A percentile compares a stretch with the other conserved stretches of the same genome.
Evolutionary conservation across 2,888 invertebrate genomes (phyloP).

Genomic region (Arge pagana): DNA sequence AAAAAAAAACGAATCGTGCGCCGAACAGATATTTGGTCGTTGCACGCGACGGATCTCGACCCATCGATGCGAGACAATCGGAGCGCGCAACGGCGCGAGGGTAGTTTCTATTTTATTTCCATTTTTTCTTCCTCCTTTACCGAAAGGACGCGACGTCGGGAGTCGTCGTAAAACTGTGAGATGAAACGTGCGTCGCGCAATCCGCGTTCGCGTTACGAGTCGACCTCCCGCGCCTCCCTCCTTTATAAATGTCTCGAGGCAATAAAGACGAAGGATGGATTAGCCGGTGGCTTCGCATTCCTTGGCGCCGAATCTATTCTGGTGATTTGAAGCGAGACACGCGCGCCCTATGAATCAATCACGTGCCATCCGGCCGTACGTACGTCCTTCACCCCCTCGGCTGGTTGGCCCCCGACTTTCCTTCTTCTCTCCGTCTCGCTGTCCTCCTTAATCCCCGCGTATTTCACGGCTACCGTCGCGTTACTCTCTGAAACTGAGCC

Average conservation of each 20-base stretch:
- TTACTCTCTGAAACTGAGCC: no score
- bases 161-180: slow-evolving; percentile 3
- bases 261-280: slow-evolving; percentile 57
- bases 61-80: no score
- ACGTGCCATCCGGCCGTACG: slow-evolving; percentile 32
- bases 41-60: no score
- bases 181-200: slow-evolving; percentile 7
- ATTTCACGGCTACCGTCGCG: no score
- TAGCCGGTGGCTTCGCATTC: slow-evolving; percentile 53
- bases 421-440: background rate
- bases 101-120: no score
- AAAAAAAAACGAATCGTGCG: no score
- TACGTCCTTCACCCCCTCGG: slow-evolving; percentile 7
- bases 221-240: slow-evolving; percentile 25
- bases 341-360: slow-evolving; percentile 59
- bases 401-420: slow-evolving; percentile 6
- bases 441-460: slow-evolving; percentile 11
- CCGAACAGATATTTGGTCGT: no score
- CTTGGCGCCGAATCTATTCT: slow-evolving; percentile 55
- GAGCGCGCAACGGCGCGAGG: no score
- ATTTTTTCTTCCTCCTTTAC: no score
- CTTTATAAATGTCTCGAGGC: slow-evolving; percentile 54
- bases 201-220: background rate
- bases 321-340: slow-evolving; percentile 58
- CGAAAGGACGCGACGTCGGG: background rate